phyloP scores from a whole-genome alignment of 2,113 vertebrate species.

The Chloropsis cyanopogon region DNA sequence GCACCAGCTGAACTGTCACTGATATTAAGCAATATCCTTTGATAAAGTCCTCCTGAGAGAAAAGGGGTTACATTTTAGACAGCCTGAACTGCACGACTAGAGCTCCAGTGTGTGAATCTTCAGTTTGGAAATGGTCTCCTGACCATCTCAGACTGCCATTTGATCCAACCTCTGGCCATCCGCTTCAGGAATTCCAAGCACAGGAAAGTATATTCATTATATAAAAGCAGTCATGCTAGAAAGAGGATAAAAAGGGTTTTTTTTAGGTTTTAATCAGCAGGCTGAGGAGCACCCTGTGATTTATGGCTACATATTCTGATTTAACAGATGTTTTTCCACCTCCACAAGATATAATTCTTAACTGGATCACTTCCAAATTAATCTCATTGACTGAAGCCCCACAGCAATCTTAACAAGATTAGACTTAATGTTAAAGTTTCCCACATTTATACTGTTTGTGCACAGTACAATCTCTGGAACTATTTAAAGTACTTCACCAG shows the following conservation, averaged over 20 bases:
- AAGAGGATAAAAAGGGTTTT: neutral
- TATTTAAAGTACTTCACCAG: neutral
- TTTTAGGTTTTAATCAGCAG: neutral
- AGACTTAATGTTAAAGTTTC: neutral
- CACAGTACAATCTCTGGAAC: neutral
- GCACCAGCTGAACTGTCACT: neutral
- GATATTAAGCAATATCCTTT: neutral
- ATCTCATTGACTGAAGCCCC: neutral
- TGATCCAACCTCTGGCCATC: neutral
- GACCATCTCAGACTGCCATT: neutral
- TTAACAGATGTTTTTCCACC: conserved; percentile 15
- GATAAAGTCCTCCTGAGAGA: neutral
- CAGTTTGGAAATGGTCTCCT: neutral
- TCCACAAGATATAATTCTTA: neutral
- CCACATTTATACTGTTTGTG: neutral
- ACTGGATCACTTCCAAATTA: conserved; percentile 25
- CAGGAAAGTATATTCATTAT: neutral
- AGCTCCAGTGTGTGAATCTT: neutral
- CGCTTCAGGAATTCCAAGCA: neutral
- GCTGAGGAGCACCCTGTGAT: neutral
- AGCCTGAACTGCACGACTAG: neutral
- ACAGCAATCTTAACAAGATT: neutral
- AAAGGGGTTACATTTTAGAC: neutral
- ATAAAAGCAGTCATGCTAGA: neutral
- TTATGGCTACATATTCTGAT: neutral